Conservation (phyloP, 2,113 vertebrate genomes). For the Leptobrachium leishanense region DNA sequence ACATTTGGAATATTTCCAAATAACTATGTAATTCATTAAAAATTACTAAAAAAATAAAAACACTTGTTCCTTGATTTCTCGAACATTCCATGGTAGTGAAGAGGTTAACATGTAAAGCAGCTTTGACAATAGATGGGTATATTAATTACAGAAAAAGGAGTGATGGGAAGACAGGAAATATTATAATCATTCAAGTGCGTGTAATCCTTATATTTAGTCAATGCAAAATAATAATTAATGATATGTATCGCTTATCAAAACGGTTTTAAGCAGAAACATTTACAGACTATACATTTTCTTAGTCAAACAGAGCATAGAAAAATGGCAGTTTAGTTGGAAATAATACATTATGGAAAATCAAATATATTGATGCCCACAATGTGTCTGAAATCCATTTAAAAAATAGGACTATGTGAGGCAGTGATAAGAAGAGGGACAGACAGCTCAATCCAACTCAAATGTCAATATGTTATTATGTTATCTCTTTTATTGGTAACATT, state of each 20-base stretch:
- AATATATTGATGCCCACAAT: slow-evolving; percentile 19
- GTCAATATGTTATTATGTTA: too few species aligned
- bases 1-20: too few species aligned
- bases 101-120: too few species aligned
- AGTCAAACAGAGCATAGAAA: background rate
- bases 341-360: slow-evolving; percentile 1
- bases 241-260: too few species aligned
- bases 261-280: background rate
- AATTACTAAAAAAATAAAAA: too few species aligned
- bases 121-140: slow-evolving; percentile 13
- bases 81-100: too few species aligned
- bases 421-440: background rate
- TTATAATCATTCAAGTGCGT: slow-evolving; percentile 25
- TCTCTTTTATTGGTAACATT: too few species aligned
- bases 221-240: too few species aligned
- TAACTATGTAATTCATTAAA: too few species aligned
- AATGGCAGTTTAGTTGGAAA: slow-evolving; percentile 10
- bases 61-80: too few species aligned
- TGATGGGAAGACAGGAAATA: slow-evolving; percentile 22
- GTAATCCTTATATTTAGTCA: background rate
- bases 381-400: slow-evolving; percentile 15
- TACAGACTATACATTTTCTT: slow-evolving; percentile 10
- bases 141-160: slow-evolving; percentile 27
- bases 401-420: background rate
- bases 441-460: background rate